phyloP scores from a whole-genome alignment of 2,888 invertebrate species.

The Caenorhabditis afra region DNA sequence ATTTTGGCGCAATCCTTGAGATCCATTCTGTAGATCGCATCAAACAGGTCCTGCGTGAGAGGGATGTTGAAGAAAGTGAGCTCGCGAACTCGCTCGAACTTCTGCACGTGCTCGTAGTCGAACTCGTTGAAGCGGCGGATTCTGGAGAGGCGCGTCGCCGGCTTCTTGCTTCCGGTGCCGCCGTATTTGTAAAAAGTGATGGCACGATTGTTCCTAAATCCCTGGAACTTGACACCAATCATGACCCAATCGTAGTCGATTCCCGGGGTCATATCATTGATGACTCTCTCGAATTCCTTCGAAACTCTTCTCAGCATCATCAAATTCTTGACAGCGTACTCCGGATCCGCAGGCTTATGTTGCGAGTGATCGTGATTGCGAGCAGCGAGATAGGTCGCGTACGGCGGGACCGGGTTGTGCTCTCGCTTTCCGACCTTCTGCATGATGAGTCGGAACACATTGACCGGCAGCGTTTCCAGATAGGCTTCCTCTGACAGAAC shows the following conservation, averaged over 20 bases:
- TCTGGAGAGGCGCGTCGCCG: constrained; percentile 11
- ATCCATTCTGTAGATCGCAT: constrained; percentile 11
- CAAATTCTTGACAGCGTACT: constrained; percentile 32
- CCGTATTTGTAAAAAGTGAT: constrained; percentile 22
- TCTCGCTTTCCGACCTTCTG: no score
- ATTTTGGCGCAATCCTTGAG: constrained; percentile 5
- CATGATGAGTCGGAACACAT: no score
- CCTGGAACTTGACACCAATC: constrained; percentile 24
- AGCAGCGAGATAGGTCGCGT: no score
- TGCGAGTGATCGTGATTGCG: no score
- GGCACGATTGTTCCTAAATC: not conserved
- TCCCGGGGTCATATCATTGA: constrained; percentile 24
- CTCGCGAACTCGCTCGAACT: constrained; percentile 20
- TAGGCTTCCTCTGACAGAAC: no score
- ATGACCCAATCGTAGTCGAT: constrained; percentile 1
- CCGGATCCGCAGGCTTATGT: not conserved
- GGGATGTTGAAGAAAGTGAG: constrained; percentile 9
- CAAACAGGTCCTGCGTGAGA: constrained; percentile 17
- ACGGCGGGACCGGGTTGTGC: no score
- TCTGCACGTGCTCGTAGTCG: constrained; percentile 16
- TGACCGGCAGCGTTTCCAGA: no score
- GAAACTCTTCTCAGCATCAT: constrained; percentile 27
- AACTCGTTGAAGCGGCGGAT: constrained; percentile 21
- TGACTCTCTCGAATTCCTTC: constrained; percentile 5
- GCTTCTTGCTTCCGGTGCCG: constrained; percentile 16